Evolutionary conservation across 2,113 vertebrate species (phyloP).

Genomic region (human): GRCh38 chr6:14220001-14220500

Average conservation of each 20-base stretch:
- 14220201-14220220: not conserved
- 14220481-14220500: not conserved
- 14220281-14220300: not conserved
- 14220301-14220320: not conserved
- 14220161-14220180: accelerated
- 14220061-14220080: not conserved
- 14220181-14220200: no score
- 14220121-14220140: not conserved
- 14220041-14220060: not conserved
- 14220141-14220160: not conserved
- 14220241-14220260: not conserved
- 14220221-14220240: not conserved
- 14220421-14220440: not conserved
- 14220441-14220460: not conserved
- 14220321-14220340: not conserved
- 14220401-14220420: not conserved
- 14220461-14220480: not conserved
- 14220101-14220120: not conserved
- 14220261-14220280: not conserved
- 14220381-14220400: not conserved
- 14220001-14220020: not conserved
- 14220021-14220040: not conserved
- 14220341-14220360: not conserved
- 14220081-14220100: not conserved
- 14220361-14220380: not conserved